Base-by-base conservation (phyloP, 2,113 vertebrate species). In the Muscicapa adusta region DNA sequence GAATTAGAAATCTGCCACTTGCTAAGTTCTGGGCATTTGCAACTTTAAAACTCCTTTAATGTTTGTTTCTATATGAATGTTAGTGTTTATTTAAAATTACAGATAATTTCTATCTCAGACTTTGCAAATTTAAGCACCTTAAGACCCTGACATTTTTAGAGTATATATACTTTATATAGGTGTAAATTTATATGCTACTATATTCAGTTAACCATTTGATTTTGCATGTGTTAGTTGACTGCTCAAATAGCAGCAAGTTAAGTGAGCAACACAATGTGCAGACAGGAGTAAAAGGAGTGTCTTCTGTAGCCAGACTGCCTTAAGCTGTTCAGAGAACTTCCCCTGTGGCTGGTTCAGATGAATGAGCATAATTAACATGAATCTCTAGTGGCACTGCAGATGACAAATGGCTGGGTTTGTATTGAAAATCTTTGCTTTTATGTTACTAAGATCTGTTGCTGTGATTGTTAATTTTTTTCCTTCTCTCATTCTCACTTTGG, bases 291-390 rank as follows among this genome's bases (percentile, higher is more conserved):
- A 88, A 80, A 73, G 61, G 23, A 92, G 14, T 47, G 56, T 85
- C 85, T 85, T 96, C 95, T 88, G 85, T 66, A 95, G 85, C 61
- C 91, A 68, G 94, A 91, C 94, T 93, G 94, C 94, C 93, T 97
- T 95, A 96, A 97, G 79, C 93, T 97, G 79, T 93, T 97, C 87
- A 93, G 94, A 97, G 88, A 94, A 73, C 92, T 93, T 96, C 95
- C 96, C 93, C 65, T 76, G 78, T 93, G 95, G 91, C 96, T 97
- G 85, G 80, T 92, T 97, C 91, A 95, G 89, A 97, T 96, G 95
- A 96, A 97, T 53, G 94, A 97, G 85, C 61, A 96, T 97, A 98
- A 98, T 98, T 97, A 98, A 94, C 81, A 79, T 43, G 88, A 97
- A 81, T 97, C 95, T 98, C 96, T 94, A 93, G 96, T 94, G 94